These are phyloP conservation scores for Schrankia costaestrigalis DNA, from an alignment of 2,888 invertebrate genomes.

Conservation along the genomic window DNA sequence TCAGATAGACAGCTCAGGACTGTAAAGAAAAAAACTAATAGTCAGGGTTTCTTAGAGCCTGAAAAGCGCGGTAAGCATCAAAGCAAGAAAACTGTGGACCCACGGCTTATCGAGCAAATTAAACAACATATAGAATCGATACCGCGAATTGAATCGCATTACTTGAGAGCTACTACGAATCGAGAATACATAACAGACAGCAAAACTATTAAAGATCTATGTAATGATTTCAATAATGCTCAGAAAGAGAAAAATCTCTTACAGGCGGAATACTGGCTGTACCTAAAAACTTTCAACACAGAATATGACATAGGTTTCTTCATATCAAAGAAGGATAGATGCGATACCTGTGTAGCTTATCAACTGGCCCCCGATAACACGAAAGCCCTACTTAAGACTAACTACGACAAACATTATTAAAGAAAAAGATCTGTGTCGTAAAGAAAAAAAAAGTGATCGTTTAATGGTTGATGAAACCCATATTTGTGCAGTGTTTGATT, in stretches of 20 bases:
- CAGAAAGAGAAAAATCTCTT: constrained; percentile 9
- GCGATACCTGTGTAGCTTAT: constrained; percentile 23
- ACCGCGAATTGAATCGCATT: constrained; percentile 7
- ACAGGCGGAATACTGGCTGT: constrained; percentile 13
- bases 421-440: constrained; percentile 22
- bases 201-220: constrained; percentile 16
- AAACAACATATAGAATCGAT: constrained; percentile 5
- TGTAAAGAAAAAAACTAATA: constrained; percentile 9
- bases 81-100: neutral
- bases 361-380: neutral
- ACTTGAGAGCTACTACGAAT: constrained; percentile 6
- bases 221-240: constrained; percentile 13
- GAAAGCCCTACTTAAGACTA: constrained; percentile 14
- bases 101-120: neutral
- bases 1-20: constrained; percentile 9
- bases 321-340: constrained; percentile 28
- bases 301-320: constrained; percentile 22
- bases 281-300: constrained; percentile 17
- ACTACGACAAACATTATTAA: constrained; percentile 21
- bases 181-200: constrained; percentile 13
- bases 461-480: constrained; percentile 15
- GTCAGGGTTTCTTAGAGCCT: neutral
- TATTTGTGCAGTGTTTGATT: constrained; percentile 22
- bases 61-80: neutral
- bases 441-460: constrained; percentile 24